Percentiles rank a stretch among this genome's conserved stretches.
Evolutionary conservation across 2,113 vertebrate species (phyloP).

Genomic region (Hypomesus transpacificus): DNA sequence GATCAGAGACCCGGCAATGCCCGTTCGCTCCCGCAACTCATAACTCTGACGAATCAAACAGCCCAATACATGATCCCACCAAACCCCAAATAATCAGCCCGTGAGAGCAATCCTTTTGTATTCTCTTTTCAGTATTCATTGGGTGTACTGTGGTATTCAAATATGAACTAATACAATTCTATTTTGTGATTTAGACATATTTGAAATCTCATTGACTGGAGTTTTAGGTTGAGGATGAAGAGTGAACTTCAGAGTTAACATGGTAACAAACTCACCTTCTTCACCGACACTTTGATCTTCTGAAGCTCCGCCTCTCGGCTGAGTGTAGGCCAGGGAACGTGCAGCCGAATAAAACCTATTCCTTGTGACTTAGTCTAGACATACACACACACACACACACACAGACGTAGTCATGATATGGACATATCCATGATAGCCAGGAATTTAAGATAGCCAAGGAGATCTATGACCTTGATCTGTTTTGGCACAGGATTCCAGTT

Average conservation of each 20-base stretch:
- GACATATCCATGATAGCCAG: neutral
- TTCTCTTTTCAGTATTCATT: too few relatives aligned
- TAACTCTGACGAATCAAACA: constrained; percentile 74
- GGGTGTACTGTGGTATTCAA: too few relatives aligned
- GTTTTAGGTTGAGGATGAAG: too few relatives aligned
- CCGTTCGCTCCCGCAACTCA: constrained; percentile 79
- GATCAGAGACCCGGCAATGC: constrained; percentile 75
- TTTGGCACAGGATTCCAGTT: too few relatives aligned
- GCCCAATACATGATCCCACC: neutral
- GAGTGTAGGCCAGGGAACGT: constrained; percentile 92
- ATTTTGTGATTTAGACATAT: too few relatives aligned
- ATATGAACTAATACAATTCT: too few relatives aligned
- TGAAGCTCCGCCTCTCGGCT: constrained; percentile 94
- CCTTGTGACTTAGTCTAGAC: constrained; percentile 73
- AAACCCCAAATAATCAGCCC: neutral
- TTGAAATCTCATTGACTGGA: too few relatives aligned
- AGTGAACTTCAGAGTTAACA: neutral
- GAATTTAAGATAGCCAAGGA: too few relatives aligned
- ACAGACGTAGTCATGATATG: constrained; percentile 1
- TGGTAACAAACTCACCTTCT: constrained; percentile 79
- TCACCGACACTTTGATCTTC: constrained; percentile 97
- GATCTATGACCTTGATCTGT: too few relatives aligned
- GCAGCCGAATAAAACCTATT: constrained; percentile 84
- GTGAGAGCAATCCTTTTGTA: too few relatives aligned
- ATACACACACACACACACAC: constrained; percentile 27